A percentile compares a stretch with the other conserved stretches of the same genome.
Evolutionary conservation across 2,113 vertebrate species (phyloP).

Genomic region (Gopherus evgoodei): DNA sequence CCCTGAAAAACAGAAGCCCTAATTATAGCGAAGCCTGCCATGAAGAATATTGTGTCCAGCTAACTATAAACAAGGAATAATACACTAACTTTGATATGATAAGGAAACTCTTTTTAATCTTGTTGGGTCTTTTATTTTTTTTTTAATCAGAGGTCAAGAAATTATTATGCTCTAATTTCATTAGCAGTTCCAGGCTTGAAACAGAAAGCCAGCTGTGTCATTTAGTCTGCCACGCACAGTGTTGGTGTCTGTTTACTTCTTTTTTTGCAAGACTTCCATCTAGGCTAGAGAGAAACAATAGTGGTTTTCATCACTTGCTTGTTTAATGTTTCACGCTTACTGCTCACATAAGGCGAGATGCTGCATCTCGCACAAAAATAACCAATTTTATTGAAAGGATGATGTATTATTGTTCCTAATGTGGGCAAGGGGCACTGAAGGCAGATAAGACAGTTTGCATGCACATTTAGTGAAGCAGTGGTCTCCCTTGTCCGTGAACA

Average conservation of each 20-base stretch:
- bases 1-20: neutral
- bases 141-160: neutral
- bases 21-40: neutral
- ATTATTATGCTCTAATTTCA: neutral
- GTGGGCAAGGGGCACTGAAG: neutral
- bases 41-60: neutral
- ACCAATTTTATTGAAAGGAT: neutral
- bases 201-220: neutral
- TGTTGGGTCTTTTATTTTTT: neutral
- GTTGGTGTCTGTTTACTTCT: slow-evolving; percentile 9
- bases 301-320: neutral
- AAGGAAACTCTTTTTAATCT: neutral
- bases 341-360: neutral
- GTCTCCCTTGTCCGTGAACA: neutral
- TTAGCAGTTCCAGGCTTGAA: neutral
- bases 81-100: neutral
- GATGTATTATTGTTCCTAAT: slow-evolving; percentile 18
- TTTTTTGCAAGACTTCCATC: neutral
- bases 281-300: neutral
- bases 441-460: neutral
- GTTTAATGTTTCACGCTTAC: neutral
- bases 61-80: neutral
- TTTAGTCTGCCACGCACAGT: neutral
- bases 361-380: slow-evolving; percentile 1
- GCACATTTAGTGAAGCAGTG: neutral